Evolutionary conservation across 2,888 invertebrate genomes (phyloP), one percentile per base, ranked within the genome.

Genomic region (Caenorhabditis doughertyi): DNA sequence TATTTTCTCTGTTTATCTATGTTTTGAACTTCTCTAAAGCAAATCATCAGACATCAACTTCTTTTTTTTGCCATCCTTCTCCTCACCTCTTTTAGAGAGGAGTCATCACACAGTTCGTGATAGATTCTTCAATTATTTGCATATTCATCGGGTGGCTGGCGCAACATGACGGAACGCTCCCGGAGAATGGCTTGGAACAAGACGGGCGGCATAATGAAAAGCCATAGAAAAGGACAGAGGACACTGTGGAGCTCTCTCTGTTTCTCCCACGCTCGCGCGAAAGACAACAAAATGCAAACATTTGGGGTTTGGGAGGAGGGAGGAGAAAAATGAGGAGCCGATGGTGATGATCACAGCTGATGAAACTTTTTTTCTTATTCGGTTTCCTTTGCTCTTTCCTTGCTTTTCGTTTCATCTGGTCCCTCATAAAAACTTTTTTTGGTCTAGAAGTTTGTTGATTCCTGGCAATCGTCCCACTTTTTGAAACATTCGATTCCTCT

Each of bases 221-320:
- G 58, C 67, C 67, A 58, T 21, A 42, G 60, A 27, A 39, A 32
- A 21, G 49, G 13, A 42, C 42, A 42, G 35, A 42, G 62, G 42
- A 42, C 68, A 55, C 55, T 55, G 55, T 56, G 44, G 23, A 27
- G 3, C 55, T 68, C 39, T 55, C 68, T 27, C 29, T 47, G 56
- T 44, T 42, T 44, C 47, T 55, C 56, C 44, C 58, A 51, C 74
- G 58, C 44, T 51, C 42, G 64, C 65, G 74, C 55, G 76, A 76
- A 76, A 76, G 76, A 68, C 67, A 68, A 76, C 67, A 76, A 76
- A 76, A 68, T 29, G 76, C 67, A 68, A 76, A 76, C 60, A 68
- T 73, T 72, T 53, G 23, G 32, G n/a, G n/a, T n/a, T n/a, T n/a
- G 44, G 39, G 7, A 18, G 21, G 32, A 16, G 9, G 21, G 23